Conservation (phyloP, 2,113 vertebrate genomes). For the Myanophis thanlyinensis region DNA sequence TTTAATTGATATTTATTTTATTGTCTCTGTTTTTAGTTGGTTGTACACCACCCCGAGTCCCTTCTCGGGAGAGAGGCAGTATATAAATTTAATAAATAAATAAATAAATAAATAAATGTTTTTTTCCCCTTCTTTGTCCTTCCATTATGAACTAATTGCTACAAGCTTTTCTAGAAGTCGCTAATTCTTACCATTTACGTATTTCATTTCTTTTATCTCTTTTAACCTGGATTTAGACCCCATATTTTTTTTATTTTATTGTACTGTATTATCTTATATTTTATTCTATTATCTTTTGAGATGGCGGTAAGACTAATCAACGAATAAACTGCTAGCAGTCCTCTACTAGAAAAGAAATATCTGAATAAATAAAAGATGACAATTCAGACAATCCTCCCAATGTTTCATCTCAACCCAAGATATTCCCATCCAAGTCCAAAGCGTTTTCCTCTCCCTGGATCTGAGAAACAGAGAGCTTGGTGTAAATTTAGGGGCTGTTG, state of each 20-base stretch:
- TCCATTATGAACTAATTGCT: neutral
- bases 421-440: neutral
- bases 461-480: neutral
- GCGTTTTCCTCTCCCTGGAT: neutral
- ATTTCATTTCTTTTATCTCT: neutral
- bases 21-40: no score
- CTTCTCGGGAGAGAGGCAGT: no score
- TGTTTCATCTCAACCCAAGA: neutral
- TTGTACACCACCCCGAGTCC: no score
- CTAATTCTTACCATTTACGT: neutral
- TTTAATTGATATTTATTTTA: no score
- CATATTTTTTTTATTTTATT: no score
- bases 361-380: neutral
- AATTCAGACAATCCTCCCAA: neutral
- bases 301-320: neutral
- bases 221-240: neutral
- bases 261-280: neutral
- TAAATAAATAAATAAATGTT: no score
- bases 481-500: neutral
- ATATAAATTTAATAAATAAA: no score
- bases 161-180: neutral
- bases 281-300: neutral
- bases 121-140: neutral
- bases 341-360: neutral
- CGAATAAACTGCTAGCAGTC: neutral